A percentile compares a stretch with the other conserved stretches of the same genome.
Evolutionary conservation across 1,140 invertebrate species (phyloP).

Genomic region (Bursaphelenchus mucronatus): DNA sequence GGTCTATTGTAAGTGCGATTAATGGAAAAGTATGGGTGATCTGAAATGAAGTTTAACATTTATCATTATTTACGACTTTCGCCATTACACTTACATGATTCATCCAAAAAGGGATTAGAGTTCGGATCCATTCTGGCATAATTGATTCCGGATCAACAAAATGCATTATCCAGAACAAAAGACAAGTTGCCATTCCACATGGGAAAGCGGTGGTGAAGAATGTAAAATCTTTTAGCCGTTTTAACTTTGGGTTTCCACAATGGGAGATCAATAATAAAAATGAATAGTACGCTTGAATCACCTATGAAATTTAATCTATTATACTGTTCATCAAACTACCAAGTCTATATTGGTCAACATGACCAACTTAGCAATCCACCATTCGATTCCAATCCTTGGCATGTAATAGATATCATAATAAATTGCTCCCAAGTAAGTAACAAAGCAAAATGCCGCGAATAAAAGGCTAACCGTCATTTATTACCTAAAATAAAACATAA

Average conservation of each 20-base stretch:
- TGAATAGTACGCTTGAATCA: conserved; percentile 67
- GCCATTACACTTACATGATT: conserved; percentile 36
- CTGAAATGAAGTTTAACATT: too few species aligned
- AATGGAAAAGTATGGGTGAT: too few species aligned
- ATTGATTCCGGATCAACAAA: conserved; percentile 40
- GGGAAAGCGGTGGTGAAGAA: conserved; percentile 50
- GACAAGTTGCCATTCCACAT: conserved; percentile 39
- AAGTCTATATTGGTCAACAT: conserved; percentile 59
- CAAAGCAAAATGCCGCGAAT: conserved; percentile 48
- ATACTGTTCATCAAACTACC: conserved; percentile 27
- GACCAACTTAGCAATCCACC: conserved; percentile 62
- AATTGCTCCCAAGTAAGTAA: conserved; percentile 44
- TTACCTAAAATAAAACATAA: neutral
- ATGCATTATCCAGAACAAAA: conserved; percentile 42
- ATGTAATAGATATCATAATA: conserved; percentile 59
- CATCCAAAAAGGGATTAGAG: conserved; percentile 39
- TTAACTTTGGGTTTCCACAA: conserved; percentile 48
- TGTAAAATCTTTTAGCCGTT: conserved; percentile 50
- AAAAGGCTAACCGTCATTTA: conserved; percentile 1
- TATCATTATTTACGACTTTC: neutral
- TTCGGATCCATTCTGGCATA: conserved; percentile 38
- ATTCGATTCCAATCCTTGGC: conserved; percentile 61
- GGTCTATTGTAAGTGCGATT: too few species aligned
- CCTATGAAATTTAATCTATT: neutral
- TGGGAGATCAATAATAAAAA: conserved; percentile 44